Evolutionary conservation across 2,113 vertebrate species (phyloP).

Genomic region (Dendrocopos noguchii): DNA sequence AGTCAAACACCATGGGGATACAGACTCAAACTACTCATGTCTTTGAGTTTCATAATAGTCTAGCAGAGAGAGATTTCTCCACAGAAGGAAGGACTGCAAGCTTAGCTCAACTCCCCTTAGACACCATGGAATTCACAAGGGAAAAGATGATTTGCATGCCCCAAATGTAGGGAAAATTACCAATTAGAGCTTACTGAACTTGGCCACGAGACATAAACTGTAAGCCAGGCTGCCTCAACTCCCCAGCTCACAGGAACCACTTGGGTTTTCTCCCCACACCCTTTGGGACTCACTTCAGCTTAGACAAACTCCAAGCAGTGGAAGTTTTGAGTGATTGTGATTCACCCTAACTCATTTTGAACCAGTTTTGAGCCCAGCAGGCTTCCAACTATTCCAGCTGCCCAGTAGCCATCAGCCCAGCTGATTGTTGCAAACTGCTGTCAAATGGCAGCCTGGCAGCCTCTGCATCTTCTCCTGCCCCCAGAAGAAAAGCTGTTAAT

Average conservation of each 20-base stretch:
- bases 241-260: background rate
- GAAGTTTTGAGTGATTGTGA: background rate
- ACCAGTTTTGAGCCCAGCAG: constrained; percentile 26
- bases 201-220: background rate
- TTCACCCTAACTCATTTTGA: background rate
- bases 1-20: background rate
- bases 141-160: background rate
- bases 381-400: background rate
- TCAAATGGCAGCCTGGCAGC: constrained; percentile 3
- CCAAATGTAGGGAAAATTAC: background rate
- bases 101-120: background rate
- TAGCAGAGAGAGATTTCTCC: background rate
- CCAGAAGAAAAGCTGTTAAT: background rate
- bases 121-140: background rate
- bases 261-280: background rate
- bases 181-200: background rate
- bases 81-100: background rate
- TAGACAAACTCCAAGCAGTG: background rate
- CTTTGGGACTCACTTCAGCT: background rate
- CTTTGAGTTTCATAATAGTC: background rate
- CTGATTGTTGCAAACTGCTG: background rate
- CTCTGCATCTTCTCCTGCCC: background rate
- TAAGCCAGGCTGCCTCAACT: background rate
- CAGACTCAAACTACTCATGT: background rate
- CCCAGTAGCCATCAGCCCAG: background rate